These are phyloP conservation scores for Amblyteles armatorius DNA, from an alignment of 2,888 invertebrate genomes.

Conservation along the genomic window DNA sequence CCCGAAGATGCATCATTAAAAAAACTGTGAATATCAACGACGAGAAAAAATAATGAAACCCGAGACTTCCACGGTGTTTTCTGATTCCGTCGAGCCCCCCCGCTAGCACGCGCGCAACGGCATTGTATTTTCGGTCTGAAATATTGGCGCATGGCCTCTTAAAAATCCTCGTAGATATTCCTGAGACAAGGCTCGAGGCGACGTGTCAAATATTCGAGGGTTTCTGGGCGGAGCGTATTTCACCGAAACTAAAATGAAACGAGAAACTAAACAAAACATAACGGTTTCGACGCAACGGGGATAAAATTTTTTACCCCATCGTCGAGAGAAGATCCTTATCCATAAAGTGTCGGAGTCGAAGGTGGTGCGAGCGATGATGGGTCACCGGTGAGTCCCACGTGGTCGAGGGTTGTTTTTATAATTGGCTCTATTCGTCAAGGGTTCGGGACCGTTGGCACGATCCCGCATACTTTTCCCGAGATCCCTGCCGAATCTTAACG, in stretches of 20 bases:
- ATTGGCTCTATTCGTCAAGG: constrained; percentile 61
- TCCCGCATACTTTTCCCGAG: constrained; percentile 39
- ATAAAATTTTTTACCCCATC: constrained; percentile 33
- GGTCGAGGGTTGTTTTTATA: constrained; percentile 72
- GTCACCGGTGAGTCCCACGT: constrained; percentile 64
- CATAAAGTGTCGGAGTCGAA: constrained; percentile 53
- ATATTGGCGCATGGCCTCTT: constrained; percentile 45
- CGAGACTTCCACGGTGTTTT: not conserved
- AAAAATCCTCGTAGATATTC: constrained; percentile 23
- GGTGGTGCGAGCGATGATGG: constrained; percentile 72
- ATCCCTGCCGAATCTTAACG: constrained; percentile 71
- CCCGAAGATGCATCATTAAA: constrained; percentile 9
- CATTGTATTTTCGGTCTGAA: not conserved
- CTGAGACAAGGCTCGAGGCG: constrained; percentile 26
- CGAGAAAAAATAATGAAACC: constrained; percentile 16
- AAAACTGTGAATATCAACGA: not conserved
- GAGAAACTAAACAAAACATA: constrained; percentile 42
- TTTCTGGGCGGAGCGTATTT: constrained; percentile 16
- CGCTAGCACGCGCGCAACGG: constrained; percentile 28
- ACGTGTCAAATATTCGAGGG: constrained; percentile 63
- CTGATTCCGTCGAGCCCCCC: constrained; percentile 11
- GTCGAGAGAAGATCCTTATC: constrained; percentile 73
- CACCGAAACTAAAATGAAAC: constrained; percentile 21
- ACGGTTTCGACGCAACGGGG: constrained; percentile 31
- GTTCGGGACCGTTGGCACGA: constrained; percentile 27